A percentile compares a stretch with the other conserved stretches of the same genome.
Evolutionary conservation across 1,140 invertebrate species (phyloP).

Genomic region (Macrosteles quadrilineatus): DNA sequence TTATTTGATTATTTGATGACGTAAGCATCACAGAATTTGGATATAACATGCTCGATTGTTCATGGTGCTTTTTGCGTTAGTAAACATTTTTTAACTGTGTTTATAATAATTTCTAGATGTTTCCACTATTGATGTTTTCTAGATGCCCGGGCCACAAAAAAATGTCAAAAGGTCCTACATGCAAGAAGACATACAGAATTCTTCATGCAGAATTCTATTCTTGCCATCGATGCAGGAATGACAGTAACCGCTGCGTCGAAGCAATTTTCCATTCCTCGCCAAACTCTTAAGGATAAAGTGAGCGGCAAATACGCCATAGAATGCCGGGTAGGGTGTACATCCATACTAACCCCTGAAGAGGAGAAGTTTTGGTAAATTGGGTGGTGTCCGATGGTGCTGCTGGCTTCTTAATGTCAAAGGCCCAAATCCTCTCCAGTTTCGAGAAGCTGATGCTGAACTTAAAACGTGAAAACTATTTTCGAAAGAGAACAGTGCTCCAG

Average conservation of each 20-base stretch:
- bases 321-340: conserved; percentile 42
- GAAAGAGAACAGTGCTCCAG: conserved; percentile 11
- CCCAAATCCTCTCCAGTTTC: conserved; percentile 47
- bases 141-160: too few relatives aligned
- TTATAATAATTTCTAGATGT: too few relatives aligned
- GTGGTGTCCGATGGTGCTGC: conserved; percentile 44
- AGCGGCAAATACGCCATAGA: conserved; percentile 41
- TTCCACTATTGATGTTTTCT: too few relatives aligned
- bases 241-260: conserved; percentile 17
- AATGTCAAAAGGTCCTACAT: too few relatives aligned
- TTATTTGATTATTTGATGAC: too few relatives aligned
- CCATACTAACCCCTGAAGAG: conserved; percentile 42
- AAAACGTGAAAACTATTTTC: conserved; percentile 38
- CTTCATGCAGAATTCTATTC: too few relatives aligned
- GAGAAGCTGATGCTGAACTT: conserved; percentile 46
- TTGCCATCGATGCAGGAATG: too few relatives aligned
- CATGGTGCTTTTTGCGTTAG: too few relatives aligned
- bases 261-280: not conserved
- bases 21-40: too few relatives aligned
- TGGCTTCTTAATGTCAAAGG: conserved; percentile 47
- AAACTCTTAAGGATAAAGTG: conserved; percentile 39
- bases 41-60: too few relatives aligned
- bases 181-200: too few relatives aligned
- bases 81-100: too few relatives aligned
- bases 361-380: conserved; percentile 46